Base-by-base conservation (phyloP, 1,140 invertebrate species). In the Lanistes nyassanus region DNA sequence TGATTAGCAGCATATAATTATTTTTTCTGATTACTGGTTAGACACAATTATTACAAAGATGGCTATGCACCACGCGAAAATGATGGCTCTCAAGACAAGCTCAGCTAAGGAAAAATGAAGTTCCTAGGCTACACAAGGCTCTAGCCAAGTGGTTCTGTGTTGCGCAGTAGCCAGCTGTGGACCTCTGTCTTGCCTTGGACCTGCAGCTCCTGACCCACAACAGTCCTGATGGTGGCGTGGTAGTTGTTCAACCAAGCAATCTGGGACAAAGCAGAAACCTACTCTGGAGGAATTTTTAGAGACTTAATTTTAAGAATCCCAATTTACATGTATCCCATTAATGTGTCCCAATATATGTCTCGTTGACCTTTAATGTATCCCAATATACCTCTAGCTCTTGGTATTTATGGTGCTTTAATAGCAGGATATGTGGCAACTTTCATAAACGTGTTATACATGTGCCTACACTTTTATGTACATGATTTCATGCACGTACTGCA, bases 171-270 rank as follows among this genome's bases (percentile, higher is more conserved):
- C 95, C 95, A 97, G 13, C 92, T 86, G 75, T 92, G 91, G 21
- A 93, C 95, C 58, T 93, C 91, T 1, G 84, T 82, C 74, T 93
- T 91, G 0, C 92, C 91, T 77, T 92, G 91, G 66, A 91, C 82
- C 76, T 92, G 87, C 36, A 97, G 89, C 70, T 94, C 90, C 0
- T 93, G 92, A 0, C 94, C 94, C 4, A 97, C 89, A 23, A 92
- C 91, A 5, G 93, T 90, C 56, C 93, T 90, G 70, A 94, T 94
- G 76, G 91, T 88, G 7, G 90, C 85, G 88, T 97, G 95, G 85
- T 97, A 97, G 26, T 90, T 88, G 85, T 97, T 95, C 51, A 97
- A 81, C 89, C 94, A 93, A 36, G 91, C 86, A 36, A 95, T 91
- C 92, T 94, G 89, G 34, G 88, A 84, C 13, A 29, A 13, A 16